Evolutionary conservation across 2,797 vertebrate genomes (phyloP).

Genomic region (Agapornis canus): DNA sequence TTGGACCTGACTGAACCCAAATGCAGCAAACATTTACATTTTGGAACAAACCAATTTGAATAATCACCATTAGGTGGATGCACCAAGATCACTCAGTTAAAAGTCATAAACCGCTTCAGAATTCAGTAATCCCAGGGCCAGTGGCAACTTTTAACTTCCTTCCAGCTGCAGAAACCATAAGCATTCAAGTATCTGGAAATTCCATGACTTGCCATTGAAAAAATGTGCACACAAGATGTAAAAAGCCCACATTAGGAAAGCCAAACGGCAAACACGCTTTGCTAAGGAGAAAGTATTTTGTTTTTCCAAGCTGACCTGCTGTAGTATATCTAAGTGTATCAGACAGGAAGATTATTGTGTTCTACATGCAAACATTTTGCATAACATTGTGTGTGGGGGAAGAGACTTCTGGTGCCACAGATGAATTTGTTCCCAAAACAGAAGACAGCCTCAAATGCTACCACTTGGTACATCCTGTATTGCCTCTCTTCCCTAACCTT

Average conservation of each 20-base stretch:
- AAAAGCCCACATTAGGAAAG: conserved; percentile 60
- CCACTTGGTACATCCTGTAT: conserved; percentile 5
- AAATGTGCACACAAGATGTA: conserved; percentile 67
- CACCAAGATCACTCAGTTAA: conserved; percentile 62
- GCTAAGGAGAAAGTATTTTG: conserved; percentile 17
- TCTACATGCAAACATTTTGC: conserved; percentile 49
- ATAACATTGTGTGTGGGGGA: neutral
- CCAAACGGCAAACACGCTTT: conserved; percentile 59
- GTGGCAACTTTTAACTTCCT: conserved; percentile 67
- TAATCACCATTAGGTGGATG: conserved; percentile 62
- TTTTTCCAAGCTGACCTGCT: conserved; percentile 34
- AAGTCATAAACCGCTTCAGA: conserved; percentile 65
- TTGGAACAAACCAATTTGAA: conserved; percentile 65
- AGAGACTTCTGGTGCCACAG: neutral
- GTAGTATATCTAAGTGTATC: conserved; percentile 3
- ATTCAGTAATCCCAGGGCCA: conserved; percentile 67
- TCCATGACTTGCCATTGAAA: conserved; percentile 63
- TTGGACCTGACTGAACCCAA: conserved; percentile 74
- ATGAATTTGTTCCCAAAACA: conserved; percentile 32
- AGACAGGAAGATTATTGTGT: conserved; percentile 35
- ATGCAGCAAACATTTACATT: conserved; percentile 81
- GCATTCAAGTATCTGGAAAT: conserved; percentile 66
- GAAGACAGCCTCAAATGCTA: conserved; percentile 42
- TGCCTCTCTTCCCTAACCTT: conserved; percentile 38
- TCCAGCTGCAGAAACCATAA: conserved; percentile 72